These are phyloP conservation scores for Anoncus sp. DNA, from an alignment of 2,888 invertebrate genomes.

Conservation along the genomic window DNA sequence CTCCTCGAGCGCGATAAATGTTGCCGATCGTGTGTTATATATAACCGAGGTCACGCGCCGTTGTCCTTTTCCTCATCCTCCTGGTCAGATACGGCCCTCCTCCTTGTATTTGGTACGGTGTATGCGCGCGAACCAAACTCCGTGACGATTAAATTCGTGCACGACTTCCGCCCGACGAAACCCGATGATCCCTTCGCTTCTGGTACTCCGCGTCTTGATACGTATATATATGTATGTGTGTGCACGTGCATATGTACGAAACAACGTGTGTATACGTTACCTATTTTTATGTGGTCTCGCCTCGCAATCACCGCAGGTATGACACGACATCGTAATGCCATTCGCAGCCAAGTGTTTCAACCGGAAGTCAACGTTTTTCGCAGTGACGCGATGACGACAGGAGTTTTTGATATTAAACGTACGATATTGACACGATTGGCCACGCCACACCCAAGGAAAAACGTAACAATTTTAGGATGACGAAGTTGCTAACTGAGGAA, in stretches of 20 bases:
- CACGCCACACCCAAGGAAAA: slow-evolving; percentile 22
- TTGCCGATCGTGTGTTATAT: slow-evolving; percentile 49
- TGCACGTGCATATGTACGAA: too few species aligned
- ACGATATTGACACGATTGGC: not conserved
- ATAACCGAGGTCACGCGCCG: slow-evolving; percentile 72
- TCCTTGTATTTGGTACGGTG: slow-evolving; percentile 41
- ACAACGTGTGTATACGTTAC: too few species aligned
- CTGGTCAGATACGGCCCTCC: too few species aligned
- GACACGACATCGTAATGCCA: slow-evolving; percentile 6
- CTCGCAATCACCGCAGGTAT: slow-evolving; percentile 46
- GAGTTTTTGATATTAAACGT: slow-evolving; percentile 29
- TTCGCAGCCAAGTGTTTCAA: slow-evolving; percentile 54
- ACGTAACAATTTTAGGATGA: not conserved
- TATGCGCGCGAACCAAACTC: slow-evolving; percentile 60
- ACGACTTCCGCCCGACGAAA: slow-evolving; percentile 62
- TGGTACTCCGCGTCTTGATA: slow-evolving; percentile 29
- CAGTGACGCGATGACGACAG: slow-evolving; percentile 24
- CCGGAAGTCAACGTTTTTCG: slow-evolving; percentile 51
- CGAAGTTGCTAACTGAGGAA: too few species aligned
- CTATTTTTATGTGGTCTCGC: slow-evolving; percentile 22
- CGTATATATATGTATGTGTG: too few species aligned
- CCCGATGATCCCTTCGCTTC: slow-evolving; percentile 47
- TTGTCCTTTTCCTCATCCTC: slow-evolving; percentile 47
- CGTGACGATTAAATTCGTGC: slow-evolving; percentile 62
- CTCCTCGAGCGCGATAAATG: slow-evolving; percentile 73